Base-by-base conservation (phyloP, 2,113 vertebrate genomes). In the Athene cunicularia region DNA sequence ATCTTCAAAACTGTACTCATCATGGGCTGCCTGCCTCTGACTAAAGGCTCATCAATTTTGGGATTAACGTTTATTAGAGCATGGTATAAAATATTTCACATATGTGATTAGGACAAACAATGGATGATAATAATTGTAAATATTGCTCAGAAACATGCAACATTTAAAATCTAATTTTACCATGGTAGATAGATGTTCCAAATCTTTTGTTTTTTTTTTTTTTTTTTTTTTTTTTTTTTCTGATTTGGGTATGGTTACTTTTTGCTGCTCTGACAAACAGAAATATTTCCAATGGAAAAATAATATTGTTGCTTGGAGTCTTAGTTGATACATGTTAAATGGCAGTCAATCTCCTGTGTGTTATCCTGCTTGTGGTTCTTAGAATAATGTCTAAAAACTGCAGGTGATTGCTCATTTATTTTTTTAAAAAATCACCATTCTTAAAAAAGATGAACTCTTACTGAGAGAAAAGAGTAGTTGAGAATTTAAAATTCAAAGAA, bases 401-500 rank as follows among this genome's bases (percentile, higher is more conserved):
- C 67, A 90, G 59, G 41, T 30, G 64, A 80, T 33, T 67, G 41
- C 16, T 89, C 49, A 8, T 88, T 75, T 93, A 14, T 84, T 56
- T 87, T 58, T 63, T 75, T 80, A 7, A 0, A 30, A 30, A 93
- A 84, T 89, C 53, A 59, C 24, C 18, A 62, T 75, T 41, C 71
- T 80, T 86, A 62, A 87, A 89, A 75, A 87, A 80, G 39, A 60
- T 72, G 83, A 84, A 89, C 70, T 88, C 89, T 91, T 75, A 95
- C 73, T 84, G 89, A 92, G 82, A 90, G 59, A 86, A 90, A 95
- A 88, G 3, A 90, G 28, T 59, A 63, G 66, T 33, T 73, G 79
- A 93, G 58, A 91, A 91, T 75, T 59, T 66, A 73, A 90, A 95
- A 95, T 72, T 68, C 71, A 62, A 91, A 74, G 50, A 86, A 96